Percentiles rank a stretch among this genome's conserved stretches.
phyloP scores from a whole-genome alignment of 2,888 invertebrate species.

The Dyspetes luteomarginatus region DNA sequence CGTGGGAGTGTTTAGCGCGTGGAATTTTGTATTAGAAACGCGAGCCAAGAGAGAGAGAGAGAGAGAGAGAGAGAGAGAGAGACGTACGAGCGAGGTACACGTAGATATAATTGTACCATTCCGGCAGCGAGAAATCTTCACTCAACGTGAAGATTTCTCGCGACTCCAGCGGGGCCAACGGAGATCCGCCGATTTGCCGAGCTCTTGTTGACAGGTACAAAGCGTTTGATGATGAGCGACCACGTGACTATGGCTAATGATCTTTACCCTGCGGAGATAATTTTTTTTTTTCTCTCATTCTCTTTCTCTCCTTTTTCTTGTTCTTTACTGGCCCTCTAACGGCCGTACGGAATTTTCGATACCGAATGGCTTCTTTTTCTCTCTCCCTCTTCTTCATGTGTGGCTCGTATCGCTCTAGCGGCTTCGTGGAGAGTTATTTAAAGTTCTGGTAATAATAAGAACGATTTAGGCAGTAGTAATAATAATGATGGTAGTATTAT shows the following conservation, averaged over 20 bases:
- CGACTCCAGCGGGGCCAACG: slow-evolving; percentile 19
- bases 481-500: slow-evolving; percentile 18
- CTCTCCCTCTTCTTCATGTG: not conserved
- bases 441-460: slow-evolving; percentile 21
- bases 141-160: slow-evolving; percentile 26
- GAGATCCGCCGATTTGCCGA: slow-evolving; percentile 12
- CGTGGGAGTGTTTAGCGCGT: slow-evolving; percentile 52
- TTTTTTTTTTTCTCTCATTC: slow-evolving; percentile 1
- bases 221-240: slow-evolving; percentile 59
- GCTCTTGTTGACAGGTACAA: slow-evolving; percentile 57
- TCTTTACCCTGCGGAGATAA: slow-evolving; percentile 18
- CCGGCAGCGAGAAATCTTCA: too few species aligned
- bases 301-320: not conserved
- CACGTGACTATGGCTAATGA: slow-evolving; percentile 60
- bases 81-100: not conserved
- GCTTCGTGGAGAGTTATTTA: slow-evolving; percentile 2
- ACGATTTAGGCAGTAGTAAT: not conserved
- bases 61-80: slow-evolving; percentile 10
- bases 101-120: slow-evolving; percentile 1
- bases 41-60: slow-evolving; percentile 1
- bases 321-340: not conserved
- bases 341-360: not conserved
- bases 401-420: not conserved
- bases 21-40: slow-evolving; percentile 36
- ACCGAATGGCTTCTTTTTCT: not conserved